Evolutionary conservation across 1,140 invertebrate genomes (phyloP), one percentile per base, ranked within the genome.

Genomic region (Lineus longissimus): DNA sequence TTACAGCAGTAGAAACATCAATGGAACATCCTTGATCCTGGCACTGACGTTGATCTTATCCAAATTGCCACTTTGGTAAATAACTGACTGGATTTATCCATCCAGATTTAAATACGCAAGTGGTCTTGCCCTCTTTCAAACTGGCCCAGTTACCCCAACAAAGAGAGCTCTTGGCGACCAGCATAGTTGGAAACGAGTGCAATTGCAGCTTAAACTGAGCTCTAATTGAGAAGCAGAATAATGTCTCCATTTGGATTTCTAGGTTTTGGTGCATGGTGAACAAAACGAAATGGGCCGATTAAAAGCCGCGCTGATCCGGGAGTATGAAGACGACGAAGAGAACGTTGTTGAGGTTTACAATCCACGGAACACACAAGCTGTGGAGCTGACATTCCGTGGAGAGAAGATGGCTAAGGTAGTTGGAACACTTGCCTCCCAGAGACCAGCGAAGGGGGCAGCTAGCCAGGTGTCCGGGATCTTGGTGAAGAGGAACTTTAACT

Each of bases 371-470:
- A 97, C 95, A 0, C 91, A 95, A 61, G 87, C 89, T 9, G 92
- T 99, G 0, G 88, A 94, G 70, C 85, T 99, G 25, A 90, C 94
- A 76, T 99, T 99, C 79, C 83, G 94, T 47, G 97, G 96, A 19
- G 96, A 99, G 79, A 98, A 97, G 82, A 97, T 94, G 13, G 95
- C 96, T 0, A 99, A 98, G 86, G 88, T 92, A 22, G 96, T 98
- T 88, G 96, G 96, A 0, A 86, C 86, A 9, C 81, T 99, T 43
- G 95, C 96, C 0, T 85, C 92, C 69, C 88, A 92, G 43, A 88
- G 87, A 27, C 91, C 94, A 0, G 87, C 87, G 73, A 87, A 91
- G 2, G 90, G 89, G 7, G 86, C 90, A 30, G 40, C 27, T 51
- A 27, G 47, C 47, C 86, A 86, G 57, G 82, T 99, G 1, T 94